These are phyloP conservation scores for Pseudomugil gertrudae DNA, from an alignment of 2,797 vertebrate species.

Conservation along the genomic window DNA sequence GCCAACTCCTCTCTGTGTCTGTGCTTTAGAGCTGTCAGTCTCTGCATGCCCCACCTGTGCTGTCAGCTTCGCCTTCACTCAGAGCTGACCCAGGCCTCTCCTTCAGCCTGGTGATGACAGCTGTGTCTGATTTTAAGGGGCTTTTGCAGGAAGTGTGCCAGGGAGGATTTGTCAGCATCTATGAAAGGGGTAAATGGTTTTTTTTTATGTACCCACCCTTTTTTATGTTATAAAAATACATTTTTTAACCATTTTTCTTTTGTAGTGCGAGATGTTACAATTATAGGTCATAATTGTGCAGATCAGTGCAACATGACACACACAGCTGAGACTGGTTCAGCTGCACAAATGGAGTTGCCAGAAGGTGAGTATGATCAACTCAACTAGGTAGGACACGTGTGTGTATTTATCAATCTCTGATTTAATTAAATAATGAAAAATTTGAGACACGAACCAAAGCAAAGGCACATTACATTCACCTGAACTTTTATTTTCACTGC, in stretches of 20 bases:
- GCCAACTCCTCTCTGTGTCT: background rate
- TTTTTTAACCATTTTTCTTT: background rate
- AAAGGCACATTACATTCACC: background rate
- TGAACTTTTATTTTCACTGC: background rate
- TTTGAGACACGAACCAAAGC: too few species aligned
- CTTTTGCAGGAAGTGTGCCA: slow-evolving; percentile 82
- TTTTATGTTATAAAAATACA: too few species aligned
- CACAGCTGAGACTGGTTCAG: slow-evolving; percentile 4
- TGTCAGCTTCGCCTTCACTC: slow-evolving; percentile 61
- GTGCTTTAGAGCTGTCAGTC: slow-evolving; percentile 73
- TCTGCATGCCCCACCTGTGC: slow-evolving; percentile 60
- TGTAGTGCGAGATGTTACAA: slow-evolving; percentile 74
- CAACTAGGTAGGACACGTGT: too few species aligned
- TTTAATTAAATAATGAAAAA: background rate
- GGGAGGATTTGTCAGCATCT: slow-evolving; percentile 79
- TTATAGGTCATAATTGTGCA: slow-evolving; percentile 56
- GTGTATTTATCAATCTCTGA: background rate
- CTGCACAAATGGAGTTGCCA: slow-evolving; percentile 42
- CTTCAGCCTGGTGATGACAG: slow-evolving; percentile 69
- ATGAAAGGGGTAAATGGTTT: slow-evolving; percentile 73
- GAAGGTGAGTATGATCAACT: slow-evolving; percentile 52
- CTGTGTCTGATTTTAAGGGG: slow-evolving; percentile 77
- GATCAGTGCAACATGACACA: slow-evolving; percentile 14
- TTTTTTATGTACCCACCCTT: too few species aligned
- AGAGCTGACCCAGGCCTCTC: slow-evolving; percentile 56